Conservation (phyloP, 1,140 invertebrate genomes). For the Phthorimaea operculella region DNA sequence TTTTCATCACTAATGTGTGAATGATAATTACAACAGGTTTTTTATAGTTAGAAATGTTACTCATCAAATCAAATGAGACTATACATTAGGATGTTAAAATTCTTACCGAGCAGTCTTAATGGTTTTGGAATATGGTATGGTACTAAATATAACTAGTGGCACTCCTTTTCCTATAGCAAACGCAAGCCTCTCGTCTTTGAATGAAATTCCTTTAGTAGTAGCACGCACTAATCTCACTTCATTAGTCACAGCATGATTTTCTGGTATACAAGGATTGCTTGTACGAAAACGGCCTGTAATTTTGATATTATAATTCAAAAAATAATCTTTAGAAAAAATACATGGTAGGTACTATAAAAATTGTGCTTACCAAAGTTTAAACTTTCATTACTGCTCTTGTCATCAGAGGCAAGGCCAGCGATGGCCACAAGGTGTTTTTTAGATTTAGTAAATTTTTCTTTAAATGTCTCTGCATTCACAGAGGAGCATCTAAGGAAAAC, state of each 20-base stretch:
- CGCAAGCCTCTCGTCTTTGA: slow-evolving; percentile 81
- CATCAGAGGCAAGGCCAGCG: slow-evolving; percentile 70
- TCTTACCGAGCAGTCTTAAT: slow-evolving; percentile 72
- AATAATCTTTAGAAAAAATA: slow-evolving; percentile 21
- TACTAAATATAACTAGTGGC: slow-evolving; percentile 85
- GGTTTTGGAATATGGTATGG: slow-evolving; percentile 82
- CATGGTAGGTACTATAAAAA: background rate
- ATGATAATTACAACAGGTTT: too few species aligned
- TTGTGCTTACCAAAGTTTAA: slow-evolving; percentile 64
- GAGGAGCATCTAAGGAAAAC: slow-evolving; percentile 67
- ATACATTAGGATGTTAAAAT: slow-evolving; percentile 1
- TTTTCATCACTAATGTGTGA: too few species aligned
- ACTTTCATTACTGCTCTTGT: slow-evolving; percentile 81
- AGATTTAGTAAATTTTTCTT: slow-evolving; percentile 67
- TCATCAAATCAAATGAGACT: background rate
- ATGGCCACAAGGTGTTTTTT: slow-evolving; percentile 61
- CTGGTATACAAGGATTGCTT: slow-evolving; percentile 62
- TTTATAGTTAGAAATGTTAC: slow-evolving; percentile 9
- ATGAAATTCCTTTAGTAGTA: slow-evolving; percentile 70
- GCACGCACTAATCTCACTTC: slow-evolving; percentile 72
- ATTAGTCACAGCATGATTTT: slow-evolving; percentile 57
- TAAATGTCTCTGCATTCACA: slow-evolving; percentile 69
- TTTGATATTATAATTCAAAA: slow-evolving; percentile 33
- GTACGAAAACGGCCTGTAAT: slow-evolving; percentile 55
- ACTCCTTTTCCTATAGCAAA: slow-evolving; percentile 77